phyloP scores from a whole-genome alignment of 1,140 invertebrate genomes.

The Andrena cerasifolii region DNA sequence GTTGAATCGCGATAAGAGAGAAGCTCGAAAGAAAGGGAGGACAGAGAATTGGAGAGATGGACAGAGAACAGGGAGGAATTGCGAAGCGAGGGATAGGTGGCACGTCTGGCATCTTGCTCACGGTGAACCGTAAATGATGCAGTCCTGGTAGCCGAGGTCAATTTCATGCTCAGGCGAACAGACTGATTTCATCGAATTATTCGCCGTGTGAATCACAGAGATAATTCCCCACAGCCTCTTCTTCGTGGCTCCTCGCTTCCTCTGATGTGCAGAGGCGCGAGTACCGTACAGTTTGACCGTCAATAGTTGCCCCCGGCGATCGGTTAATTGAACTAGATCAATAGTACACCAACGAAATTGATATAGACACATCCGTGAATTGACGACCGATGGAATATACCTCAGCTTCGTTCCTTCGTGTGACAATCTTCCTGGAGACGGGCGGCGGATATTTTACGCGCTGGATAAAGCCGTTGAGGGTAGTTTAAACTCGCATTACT shows the following conservation, averaged over 20 bases:
- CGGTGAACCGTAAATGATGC: constrained; percentile 22
- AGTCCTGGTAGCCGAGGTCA: constrained; percentile 29
- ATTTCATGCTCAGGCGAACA: constrained; percentile 60
- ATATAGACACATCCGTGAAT: not conserved
- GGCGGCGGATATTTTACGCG: not conserved
- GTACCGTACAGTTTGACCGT: not conserved
- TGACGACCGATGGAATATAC: not conserved
- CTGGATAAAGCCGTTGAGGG: not conserved
- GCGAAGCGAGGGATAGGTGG: constrained; percentile 7
- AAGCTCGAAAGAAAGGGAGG: too few relatives aligned
- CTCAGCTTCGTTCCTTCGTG: not conserved
- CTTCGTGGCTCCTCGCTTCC: constrained; percentile 37
- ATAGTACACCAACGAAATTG: not conserved
- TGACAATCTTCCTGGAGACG: not conserved
- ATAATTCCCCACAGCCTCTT: constrained; percentile 58
- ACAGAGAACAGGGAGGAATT: constrained; percentile 18
- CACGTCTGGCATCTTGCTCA: constrained; percentile 6
- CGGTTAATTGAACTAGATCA: not conserved
- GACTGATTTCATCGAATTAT: constrained; percentile 67
- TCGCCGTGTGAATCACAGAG: constrained; percentile 59
- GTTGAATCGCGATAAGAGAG: too few relatives aligned
- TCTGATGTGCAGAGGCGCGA: not conserved
- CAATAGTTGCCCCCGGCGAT: not conserved
- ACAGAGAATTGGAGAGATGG: too few relatives aligned
- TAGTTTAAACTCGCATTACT: constrained; percentile 30